phyloP scores from a whole-genome alignment of 1,140 invertebrate genomes.

The Leptonema lineaticorne region DNA sequence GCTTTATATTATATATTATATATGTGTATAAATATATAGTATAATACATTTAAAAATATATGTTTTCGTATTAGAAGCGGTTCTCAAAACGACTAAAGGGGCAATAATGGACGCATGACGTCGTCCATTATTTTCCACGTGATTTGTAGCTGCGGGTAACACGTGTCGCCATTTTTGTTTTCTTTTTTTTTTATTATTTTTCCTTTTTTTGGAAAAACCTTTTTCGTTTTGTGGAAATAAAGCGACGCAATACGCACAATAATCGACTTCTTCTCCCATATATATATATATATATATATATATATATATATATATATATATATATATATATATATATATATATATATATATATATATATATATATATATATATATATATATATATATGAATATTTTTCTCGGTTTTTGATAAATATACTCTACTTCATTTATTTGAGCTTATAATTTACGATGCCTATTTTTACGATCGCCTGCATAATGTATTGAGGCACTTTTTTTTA shows the following conservation, averaged over 20 bases:
- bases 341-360: neutral
- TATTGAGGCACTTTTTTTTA: no score
- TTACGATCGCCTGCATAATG: no score
- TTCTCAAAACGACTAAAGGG: neutral
- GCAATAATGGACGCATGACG: slow-evolving; percentile 17
- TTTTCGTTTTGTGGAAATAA: no score
- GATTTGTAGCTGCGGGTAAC: slow-evolving; percentile 7
- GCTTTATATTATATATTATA: no score
- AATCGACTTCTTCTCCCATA: neutral
- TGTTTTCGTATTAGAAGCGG: neutral
- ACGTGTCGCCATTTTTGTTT: slow-evolving; percentile 1
- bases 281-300: neutral
- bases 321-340: neutral
- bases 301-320: neutral
- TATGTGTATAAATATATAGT: no score
- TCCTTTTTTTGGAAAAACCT: no score
- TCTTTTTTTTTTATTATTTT: no score
- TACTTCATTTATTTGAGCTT: no score
- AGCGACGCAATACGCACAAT: no score
- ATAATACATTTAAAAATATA: no score
- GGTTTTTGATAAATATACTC: neutral
- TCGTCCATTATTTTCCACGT: slow-evolving; percentile 18
- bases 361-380: neutral
- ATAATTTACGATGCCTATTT: no score
- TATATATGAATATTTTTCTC: neutral